Conservation (phyloP, 2,113 vertebrate genomes). For the Sturnira hondurensis region DNA sequence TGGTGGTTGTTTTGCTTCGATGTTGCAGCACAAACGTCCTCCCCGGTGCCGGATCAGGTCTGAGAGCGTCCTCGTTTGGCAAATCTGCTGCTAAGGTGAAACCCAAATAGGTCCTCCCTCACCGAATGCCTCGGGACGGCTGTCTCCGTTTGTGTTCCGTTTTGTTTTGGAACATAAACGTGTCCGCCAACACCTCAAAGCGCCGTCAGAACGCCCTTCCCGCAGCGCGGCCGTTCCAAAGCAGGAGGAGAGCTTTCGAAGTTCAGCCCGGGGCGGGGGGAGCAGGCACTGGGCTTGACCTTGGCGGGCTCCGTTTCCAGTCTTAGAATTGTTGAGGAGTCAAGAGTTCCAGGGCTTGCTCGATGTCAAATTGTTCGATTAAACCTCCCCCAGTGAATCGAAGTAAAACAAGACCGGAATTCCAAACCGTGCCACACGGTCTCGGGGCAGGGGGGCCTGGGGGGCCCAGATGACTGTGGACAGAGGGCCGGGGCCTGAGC, state of each 20-base stretch:
- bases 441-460: no score
- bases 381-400: neutral
- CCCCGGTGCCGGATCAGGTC: neutral
- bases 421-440: no score
- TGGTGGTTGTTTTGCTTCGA: neutral
- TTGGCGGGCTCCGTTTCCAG: no score
- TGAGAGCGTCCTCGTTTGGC: fast-evolving
- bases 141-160: neutral
- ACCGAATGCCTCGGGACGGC: fast-evolving
- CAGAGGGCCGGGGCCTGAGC: fast-evolving
- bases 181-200: neutral
- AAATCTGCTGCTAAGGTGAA: fast-evolving
- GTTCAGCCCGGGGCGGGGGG: no score
- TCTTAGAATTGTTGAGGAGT: neutral
- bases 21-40: neutral
- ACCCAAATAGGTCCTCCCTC: neutral
- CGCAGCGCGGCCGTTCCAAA: no score
- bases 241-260: no score
- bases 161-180: neutral
- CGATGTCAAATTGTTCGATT: fast-evolving
- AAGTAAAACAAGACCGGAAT: neutral
- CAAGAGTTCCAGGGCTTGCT: fast-evolving
- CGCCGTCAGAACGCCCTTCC: neutral
- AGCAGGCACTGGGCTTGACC: no score
- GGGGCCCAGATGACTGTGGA: no score